Evolutionary conservation across 2,797 vertebrate genomes (phyloP), one percentile per base, ranked within the genome.

Genomic region (Luscinia megarhynchos): DNA sequence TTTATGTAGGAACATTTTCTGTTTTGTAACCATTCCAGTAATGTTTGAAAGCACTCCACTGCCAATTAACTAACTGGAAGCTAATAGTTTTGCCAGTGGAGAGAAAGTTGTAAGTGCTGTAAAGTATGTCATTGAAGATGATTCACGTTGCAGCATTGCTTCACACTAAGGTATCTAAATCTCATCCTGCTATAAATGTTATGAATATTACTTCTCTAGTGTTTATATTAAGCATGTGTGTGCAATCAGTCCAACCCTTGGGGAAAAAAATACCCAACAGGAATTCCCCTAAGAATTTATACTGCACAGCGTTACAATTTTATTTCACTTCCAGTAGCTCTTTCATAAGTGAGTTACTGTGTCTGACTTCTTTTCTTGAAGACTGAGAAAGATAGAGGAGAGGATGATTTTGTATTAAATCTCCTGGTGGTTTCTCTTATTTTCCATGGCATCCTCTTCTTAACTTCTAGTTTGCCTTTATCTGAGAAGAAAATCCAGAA

Each of bases 211-310:
- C 27, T 76, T 85, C 26, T 27, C 41, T 83, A 48, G 11, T 85
- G 38, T 70, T 87, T 62, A 34, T 69, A 55, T 86, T 69, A 78
- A 48, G 13, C 12, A 5, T 46, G 24, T 73, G 41, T 79, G 63
- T 85, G 21, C 70, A 79, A n/a, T 76, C 57, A 40, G 16, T 84
- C 27, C 51, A 67, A 23, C 19, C 32, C 29, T 55, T 53, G 15
- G 22, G n/a, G 11, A 0, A 6, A n/a, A 34, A 34, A 62, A 62
- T 10, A 2, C 0, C 4, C 6, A 4, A 5, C 29, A 68, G 15
- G 8, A 69, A 63, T 94, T 94, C 14, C 3, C 54, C 11, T 43
- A 64, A 67, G 64, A 93, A 48, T 89, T 88, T 74, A 50, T n/a
- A 20, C 4, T 58, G 17, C 15, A 26, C 38, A 21, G 64, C 7